Percentiles rank a stretch among this genome's conserved stretches.
phyloP scores from a whole-genome alignment of 2,113 vertebrate species.

The Melanerpes formicivorus region DNA sequence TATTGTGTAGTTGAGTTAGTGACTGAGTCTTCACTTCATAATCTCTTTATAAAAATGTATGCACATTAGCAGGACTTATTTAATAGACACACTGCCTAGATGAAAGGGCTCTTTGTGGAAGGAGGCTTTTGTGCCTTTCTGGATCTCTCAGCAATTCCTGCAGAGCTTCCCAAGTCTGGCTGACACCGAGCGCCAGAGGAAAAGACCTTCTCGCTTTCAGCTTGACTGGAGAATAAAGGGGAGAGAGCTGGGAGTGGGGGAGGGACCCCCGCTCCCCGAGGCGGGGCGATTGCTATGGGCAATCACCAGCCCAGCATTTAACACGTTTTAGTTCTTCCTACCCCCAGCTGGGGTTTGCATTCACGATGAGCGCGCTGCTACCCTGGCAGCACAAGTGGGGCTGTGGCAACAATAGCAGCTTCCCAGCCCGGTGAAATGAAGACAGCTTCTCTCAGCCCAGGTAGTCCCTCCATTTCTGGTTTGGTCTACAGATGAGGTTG shows the following conservation, averaged over 20 bases:
- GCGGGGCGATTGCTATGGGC: slow-evolving; percentile 61
- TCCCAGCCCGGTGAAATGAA: slow-evolving; percentile 1
- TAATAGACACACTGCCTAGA: slow-evolving; percentile 73
- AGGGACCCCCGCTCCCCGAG: slow-evolving; percentile 27
- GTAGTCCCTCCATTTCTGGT: neutral
- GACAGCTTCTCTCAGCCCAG: slow-evolving; percentile 35
- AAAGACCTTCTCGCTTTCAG: slow-evolving; percentile 78
- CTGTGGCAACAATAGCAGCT: slow-evolving; percentile 17
- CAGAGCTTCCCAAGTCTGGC: slow-evolving; percentile 72
- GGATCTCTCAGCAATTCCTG: slow-evolving; percentile 74
- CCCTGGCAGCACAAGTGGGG: slow-evolving; percentile 58
- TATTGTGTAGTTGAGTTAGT: slow-evolving; percentile 18
- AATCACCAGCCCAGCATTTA: slow-evolving; percentile 62
- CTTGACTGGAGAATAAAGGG: slow-evolving; percentile 80
- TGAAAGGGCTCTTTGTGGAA: slow-evolving; percentile 84
- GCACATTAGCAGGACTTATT: slow-evolving; percentile 79
- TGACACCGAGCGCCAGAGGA: slow-evolving; percentile 73
- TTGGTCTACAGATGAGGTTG: neutral
- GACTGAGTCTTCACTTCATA: slow-evolving; percentile 63
- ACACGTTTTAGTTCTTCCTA: slow-evolving; percentile 41
- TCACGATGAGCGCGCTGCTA: slow-evolving; percentile 73
- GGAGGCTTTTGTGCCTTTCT: slow-evolving; percentile 77
- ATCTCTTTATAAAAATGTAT: slow-evolving; percentile 75
- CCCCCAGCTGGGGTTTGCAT: slow-evolving; percentile 82
- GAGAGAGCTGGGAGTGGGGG: neutral